These are phyloP conservation scores for Solenopsis invicta DNA, from an alignment of 1,140 invertebrate species.

Conservation along the genomic window DNA sequence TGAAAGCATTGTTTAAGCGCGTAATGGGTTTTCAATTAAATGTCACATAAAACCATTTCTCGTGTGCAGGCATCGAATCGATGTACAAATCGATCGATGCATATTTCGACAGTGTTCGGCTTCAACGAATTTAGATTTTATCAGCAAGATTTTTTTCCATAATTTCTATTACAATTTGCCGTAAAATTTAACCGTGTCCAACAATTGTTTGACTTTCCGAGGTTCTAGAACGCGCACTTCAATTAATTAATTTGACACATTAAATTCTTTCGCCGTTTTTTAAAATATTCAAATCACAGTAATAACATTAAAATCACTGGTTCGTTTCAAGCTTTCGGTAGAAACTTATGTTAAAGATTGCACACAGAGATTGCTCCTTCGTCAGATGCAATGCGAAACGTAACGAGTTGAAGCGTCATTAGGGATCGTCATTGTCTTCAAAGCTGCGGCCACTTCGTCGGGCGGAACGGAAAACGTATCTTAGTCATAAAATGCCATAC, in stretches of 20 bases:
- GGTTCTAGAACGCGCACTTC: background rate
- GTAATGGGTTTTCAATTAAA: constrained; percentile 26
- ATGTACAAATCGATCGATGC: background rate
- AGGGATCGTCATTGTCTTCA: background rate
- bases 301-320: no score
- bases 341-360: background rate
- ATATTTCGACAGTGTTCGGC: background rate
- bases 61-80: background rate
- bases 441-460: constrained; percentile 1
- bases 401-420: background rate
- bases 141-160: background rate
- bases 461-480: constrained; percentile 4
- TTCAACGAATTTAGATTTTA: constrained; percentile 11
- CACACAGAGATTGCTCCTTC: background rate
- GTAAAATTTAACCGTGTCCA: background rate
- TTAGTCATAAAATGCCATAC: constrained; percentile 40
- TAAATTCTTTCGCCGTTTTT: background rate
- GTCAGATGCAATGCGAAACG: background rate
- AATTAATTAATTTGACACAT: background rate
- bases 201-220: background rate
- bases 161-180: background rate
- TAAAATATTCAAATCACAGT: background rate
- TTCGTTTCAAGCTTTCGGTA: background rate
- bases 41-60: background rate
- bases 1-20: constrained; percentile 12